Evolutionary conservation across 30 jellyfish, hydroid and myxozoan genomes (phyloP).

Genomic region (Hydractinia echinata): DNA sequence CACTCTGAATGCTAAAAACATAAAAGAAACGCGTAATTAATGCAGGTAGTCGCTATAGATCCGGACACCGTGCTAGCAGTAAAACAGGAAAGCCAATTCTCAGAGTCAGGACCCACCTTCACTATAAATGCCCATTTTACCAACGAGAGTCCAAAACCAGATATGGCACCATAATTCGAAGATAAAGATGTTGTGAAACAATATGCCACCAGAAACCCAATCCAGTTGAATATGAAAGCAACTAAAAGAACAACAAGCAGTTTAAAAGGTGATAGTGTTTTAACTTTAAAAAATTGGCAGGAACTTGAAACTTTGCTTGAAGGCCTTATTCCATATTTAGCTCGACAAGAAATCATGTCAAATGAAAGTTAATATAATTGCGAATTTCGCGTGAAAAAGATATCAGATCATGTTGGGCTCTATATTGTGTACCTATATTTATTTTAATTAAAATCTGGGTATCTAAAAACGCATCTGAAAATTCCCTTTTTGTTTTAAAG

Average conservation of each 20-base stretch:
- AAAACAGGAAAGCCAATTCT: neutral
- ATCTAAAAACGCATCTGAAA: too few relatives aligned
- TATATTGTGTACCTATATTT: too few relatives aligned
- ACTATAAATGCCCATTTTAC: slow-evolving; percentile 77
- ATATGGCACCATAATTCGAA: slow-evolving; percentile 70
- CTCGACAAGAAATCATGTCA: too few relatives aligned
- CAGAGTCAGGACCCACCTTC: slow-evolving; percentile 34
- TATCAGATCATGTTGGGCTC: too few relatives aligned
- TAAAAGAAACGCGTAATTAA: too few relatives aligned
- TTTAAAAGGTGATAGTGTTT: neutral
- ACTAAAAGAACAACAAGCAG: slow-evolving; percentile 32
- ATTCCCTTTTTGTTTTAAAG: too few relatives aligned
- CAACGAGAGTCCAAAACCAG: slow-evolving; percentile 89
- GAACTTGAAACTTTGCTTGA: too few relatives aligned
- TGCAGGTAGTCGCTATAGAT: neutral
- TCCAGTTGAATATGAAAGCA: slow-evolving; percentile 68
- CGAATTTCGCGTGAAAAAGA: too few relatives aligned
- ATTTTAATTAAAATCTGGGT: too few relatives aligned
- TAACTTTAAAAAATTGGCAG: neutral
- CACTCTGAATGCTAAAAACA: slow-evolving; percentile 26
- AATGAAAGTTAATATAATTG: too few relatives aligned
- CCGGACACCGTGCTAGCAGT: neutral
- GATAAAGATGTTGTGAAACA: slow-evolving; percentile 54
- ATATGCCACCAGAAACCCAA: slow-evolving; percentile 68
- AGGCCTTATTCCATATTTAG: too few relatives aligned